Conservation (phyloP, 23 tunicate species). For the Ascidia mentula region DNA sequence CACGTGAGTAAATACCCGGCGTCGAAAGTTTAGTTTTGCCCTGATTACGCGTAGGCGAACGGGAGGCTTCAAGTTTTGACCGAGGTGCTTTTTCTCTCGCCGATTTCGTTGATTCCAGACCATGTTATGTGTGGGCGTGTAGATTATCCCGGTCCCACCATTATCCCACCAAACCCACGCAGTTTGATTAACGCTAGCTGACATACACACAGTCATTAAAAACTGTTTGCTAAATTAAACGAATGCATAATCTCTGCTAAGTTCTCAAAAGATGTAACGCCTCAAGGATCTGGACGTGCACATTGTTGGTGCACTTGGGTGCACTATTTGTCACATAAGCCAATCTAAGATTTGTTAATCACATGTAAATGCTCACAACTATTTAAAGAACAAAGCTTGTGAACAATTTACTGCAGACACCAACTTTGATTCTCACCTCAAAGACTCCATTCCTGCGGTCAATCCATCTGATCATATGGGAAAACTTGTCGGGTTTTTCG, state of each 20-base stretch:
- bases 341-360: no score
- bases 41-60: neutral
- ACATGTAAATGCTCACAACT: no score
- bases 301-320: no score
- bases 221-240: neutral
- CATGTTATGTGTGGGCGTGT: neutral
- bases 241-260: no score
- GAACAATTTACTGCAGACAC: no score
- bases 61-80: no score
- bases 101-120: no score
- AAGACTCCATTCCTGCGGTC: conserved; percentile 54
- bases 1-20: neutral
- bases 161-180: neutral
- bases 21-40: neutral
- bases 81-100: no score
- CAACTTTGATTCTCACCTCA: conserved; percentile 79
- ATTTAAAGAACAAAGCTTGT: no score
- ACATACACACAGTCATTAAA: neutral
- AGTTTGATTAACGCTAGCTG: neutral
- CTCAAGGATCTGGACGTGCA: no score
- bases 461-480: conserved; percentile 73
- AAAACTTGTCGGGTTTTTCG: conserved; percentile 47
- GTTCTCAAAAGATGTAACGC: no score
- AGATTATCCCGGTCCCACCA: neutral
- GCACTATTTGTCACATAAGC: no score